Conservation (phyloP, 1,140 invertebrate genomes). For the Camponotus floridanus region DNA sequence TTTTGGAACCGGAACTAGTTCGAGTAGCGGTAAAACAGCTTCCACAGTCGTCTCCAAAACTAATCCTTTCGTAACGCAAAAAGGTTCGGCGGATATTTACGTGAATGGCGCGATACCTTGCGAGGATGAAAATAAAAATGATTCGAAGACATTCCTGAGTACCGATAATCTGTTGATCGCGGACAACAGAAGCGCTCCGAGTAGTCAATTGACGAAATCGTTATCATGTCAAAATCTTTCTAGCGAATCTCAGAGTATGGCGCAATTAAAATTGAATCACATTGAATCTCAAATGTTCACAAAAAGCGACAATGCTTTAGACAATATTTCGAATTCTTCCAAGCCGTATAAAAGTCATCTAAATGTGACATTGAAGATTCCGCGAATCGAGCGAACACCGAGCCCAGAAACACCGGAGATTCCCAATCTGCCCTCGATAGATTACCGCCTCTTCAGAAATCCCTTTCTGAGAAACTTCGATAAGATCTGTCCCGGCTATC, state of each 20-base stretch:
- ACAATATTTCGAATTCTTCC: conserved; percentile 61
- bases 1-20: conserved; percentile 74
- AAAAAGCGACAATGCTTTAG: conserved; percentile 81
- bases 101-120: conserved; percentile 76
- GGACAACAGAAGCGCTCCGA: conserved; percentile 6
- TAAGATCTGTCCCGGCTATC: conserved; percentile 51
- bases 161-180: conserved; percentile 72
- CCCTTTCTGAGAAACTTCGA: conserved; percentile 81
- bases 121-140: conserved; percentile 44
- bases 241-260: conserved; percentile 59
- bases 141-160: conserved; percentile 71
- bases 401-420: conserved; percentile 78
- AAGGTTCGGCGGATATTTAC: conserved; percentile 80
- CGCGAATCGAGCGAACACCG: conserved; percentile 50
- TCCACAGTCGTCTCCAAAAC: conserved; percentile 77
- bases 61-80: conserved; percentile 59
- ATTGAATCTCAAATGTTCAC: conserved; percentile 64
- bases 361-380: conserved; percentile 77
- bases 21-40: conserved; percentile 75
- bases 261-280: conserved; percentile 42
- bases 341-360: conserved; percentile 78
- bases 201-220: conserved; percentile 75
- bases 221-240: conserved; percentile 81
- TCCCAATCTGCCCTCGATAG: conserved; percentile 77
- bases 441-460: conserved; percentile 80